These are phyloP conservation scores for Cephonodes hylas DNA, from an alignment of 2,888 invertebrate genomes.

Conservation along the genomic window DNA sequence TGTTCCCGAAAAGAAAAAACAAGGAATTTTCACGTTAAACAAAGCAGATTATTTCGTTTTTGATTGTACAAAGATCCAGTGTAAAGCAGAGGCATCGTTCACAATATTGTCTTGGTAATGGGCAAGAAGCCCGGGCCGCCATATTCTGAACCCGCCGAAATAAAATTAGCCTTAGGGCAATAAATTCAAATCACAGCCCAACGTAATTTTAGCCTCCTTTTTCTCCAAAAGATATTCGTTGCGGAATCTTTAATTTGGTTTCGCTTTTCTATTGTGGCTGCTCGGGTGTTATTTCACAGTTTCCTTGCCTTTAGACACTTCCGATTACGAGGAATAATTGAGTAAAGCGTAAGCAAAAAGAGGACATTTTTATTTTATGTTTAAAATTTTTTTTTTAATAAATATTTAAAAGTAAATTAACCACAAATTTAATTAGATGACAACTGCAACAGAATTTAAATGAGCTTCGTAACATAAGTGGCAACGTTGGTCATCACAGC, in stretches of 20 bases:
- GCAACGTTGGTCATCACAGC: no score
- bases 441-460: no score
- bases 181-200: slow-evolving; percentile 77
- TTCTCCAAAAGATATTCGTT: slow-evolving; percentile 69
- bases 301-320: slow-evolving; percentile 46
- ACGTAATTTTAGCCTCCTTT: slow-evolving; percentile 72
- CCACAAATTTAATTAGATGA: no score
- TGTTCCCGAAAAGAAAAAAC: slow-evolving; percentile 14
- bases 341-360: not conserved
- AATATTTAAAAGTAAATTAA: no score
- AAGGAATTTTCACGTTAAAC: slow-evolving; percentile 8
- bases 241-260: slow-evolving; percentile 75
- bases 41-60: slow-evolving; percentile 32
- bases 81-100: slow-evolving; percentile 47
- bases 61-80: slow-evolving; percentile 57
- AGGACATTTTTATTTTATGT: not conserved
- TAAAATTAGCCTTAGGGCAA: slow-evolving; percentile 75
- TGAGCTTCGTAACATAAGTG: no score
- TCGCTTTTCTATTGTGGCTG: slow-evolving; percentile 67
- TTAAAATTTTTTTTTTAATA: not conserved
- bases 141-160: slow-evolving; percentile 58
- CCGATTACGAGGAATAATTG: slow-evolving; percentile 23
- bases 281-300: slow-evolving; percentile 58
- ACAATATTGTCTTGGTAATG: slow-evolving; percentile 63
- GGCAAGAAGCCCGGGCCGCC: slow-evolving; percentile 47